Evolutionary conservation across 2,888 invertebrate genomes (phyloP), one percentile per base, ranked within the genome.

Genomic region (Nymphalis urticae): DNA sequence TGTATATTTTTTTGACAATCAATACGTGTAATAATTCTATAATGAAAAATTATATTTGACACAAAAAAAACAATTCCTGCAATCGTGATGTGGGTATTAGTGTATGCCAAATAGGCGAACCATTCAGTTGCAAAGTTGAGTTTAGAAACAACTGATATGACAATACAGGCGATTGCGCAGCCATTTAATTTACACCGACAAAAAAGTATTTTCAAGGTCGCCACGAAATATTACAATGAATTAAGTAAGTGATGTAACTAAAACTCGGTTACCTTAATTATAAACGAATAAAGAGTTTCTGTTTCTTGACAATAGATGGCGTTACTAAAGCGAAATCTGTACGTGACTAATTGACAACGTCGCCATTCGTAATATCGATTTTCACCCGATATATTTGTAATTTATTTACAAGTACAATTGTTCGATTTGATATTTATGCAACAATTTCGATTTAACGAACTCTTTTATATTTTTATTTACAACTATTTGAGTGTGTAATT

Each of bases 201-300:
- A 59, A 58, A 51, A 65, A 59, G 63, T 47, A 47, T n/a, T 21
- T 53, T 68, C 68, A 71, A 70, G 70, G 70, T 70, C 42, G 9
- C n/a, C 51, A 60, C n/a, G 24, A 50, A 67, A 50, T 51, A 51
- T 68, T 64, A 68, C 64, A 62, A 42, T 50, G 64, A 70, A 64
- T 68, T 56, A 68, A 68, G 51, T 68, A 64, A 64, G 13, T 68
- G 50, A 68, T 36, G 54, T 70, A 64, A 64, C 48, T 47, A 54
- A 47, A 54, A 47, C n/a, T 36, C 13, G 17, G 16, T n/a, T 58
- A 4, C 8, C 6, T 56, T 56, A n/a, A 50, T 50, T 50, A 9
- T 50, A 50, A 21, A 24, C 10, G 16, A 60, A 54, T 48, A 36
- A 51, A 51, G 24, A 7, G n/a, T 64, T 65, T 68, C 27, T 47